Evolutionary conservation across 2,113 vertebrate genomes (phyloP), one percentile per base, ranked within the genome.

Genomic region (Stegostoma tigrinum): DNA sequence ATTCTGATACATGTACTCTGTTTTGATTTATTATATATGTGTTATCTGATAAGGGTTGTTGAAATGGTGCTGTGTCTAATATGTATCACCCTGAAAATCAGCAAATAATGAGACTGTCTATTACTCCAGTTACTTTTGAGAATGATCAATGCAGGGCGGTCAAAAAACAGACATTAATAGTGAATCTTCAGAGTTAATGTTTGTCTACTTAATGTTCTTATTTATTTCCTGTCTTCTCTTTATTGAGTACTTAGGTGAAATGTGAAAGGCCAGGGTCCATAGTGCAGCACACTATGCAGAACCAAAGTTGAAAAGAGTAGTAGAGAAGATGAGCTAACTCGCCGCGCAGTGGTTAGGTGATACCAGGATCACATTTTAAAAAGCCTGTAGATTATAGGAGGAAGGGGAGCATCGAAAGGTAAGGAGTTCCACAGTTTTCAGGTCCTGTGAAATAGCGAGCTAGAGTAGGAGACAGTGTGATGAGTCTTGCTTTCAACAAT

Each of bases 361-460:
- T 93, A 34, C 89, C 89, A 93, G 89, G 89, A 93, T 93, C 64
- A n/a, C 89, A 34, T 93, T 93, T 93, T 93, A 66, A 93, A 42
- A 66, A 67, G 55, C 61, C 89, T 93, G 61, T 93, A 93, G 89
- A 93, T 93, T 93, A 93, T 93, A 93, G 89, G 66, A 93, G 89
- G 89, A 93, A 93, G 89, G 89, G 89, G 61, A 93, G 38, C 34
- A 64, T 17, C 19, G 89, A 66, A n/a, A 93, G 89, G 89, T 93
- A 93, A 93, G 89, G 61, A 93, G n/a, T n/a, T 93, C 34, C 64
- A 38, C 55, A 67, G 61, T 67, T 38, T 67, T 93, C 34, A 93
- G 89, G 61, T 66, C 34, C 61, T 93, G 17, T 67, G 61, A 66
- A 91, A 93, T 61, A 93, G 89, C 66, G 19, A 93, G 61, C 34